A percentile compares a stretch with the other conserved stretches of the same genome.
Evolutionary conservation across 2,113 vertebrate species (phyloP).

Genomic region (Gadus macrocephalus): DNA sequence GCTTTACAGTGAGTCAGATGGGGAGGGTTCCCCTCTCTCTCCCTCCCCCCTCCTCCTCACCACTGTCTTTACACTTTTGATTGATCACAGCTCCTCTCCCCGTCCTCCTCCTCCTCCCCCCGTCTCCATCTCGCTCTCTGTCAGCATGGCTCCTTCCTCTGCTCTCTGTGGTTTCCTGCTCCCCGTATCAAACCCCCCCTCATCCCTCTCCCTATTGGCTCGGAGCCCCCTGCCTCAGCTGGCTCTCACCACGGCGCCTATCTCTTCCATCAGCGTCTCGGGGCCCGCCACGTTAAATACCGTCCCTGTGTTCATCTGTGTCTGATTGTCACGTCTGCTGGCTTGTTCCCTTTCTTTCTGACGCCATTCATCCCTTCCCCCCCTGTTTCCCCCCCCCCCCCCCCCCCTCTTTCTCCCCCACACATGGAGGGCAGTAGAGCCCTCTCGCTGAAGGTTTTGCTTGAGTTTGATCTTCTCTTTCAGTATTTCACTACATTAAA

Average conservation of each 20-base stretch:
- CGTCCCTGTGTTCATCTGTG: conserved; percentile 45
- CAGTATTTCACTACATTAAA: neutral
- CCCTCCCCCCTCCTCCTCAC: neutral
- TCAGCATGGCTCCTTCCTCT: neutral
- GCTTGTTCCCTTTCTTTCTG: conserved; percentile 19
- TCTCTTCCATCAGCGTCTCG: conserved; percentile 44
- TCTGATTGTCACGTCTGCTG: conserved; percentile 35
- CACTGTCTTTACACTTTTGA: too few species aligned
- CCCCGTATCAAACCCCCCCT: neutral
- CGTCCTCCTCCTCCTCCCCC: conserved; percentile 3
- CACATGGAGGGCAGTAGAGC: conserved; percentile 20
- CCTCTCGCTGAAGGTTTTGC: conserved; percentile 17
- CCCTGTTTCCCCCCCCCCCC: too few species aligned
- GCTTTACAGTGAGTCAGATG: neutral
- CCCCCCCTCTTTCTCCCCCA: neutral
- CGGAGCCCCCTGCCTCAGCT: neutral
- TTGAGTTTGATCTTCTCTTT: conserved; percentile 3
- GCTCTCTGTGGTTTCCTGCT: too few species aligned
- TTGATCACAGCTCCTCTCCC: neutral
- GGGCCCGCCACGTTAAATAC: conserved; percentile 37
- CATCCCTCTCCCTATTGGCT: conserved; percentile 8
- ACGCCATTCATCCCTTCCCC: too few species aligned
- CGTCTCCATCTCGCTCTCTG: conserved; percentile 1
- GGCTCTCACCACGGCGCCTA: conserved; percentile 30
- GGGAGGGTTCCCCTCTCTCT: neutral